Evolutionary conservation across 2,113 vertebrate species (phyloP).

Genomic region (Corythaixoides concolor): DNA sequence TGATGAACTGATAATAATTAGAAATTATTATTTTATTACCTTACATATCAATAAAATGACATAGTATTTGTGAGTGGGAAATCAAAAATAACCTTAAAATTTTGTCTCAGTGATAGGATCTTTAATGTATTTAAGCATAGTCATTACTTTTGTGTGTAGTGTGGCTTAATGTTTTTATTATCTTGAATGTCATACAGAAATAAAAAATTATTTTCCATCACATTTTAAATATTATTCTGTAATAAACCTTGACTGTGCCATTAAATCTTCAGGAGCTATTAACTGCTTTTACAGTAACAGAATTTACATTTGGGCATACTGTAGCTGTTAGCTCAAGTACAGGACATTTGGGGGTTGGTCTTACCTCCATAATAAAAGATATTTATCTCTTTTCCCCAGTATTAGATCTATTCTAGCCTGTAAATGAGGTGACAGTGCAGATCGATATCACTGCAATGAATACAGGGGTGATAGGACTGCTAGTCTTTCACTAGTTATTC

Average conservation of each 20-base stretch:
- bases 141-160: neutral
- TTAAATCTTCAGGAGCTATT: neutral
- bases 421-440: neutral
- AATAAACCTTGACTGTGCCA: constrained; percentile 7
- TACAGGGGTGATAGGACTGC: neutral
- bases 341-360: neutral
- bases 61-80: neutral
- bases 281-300: neutral
- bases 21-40: constrained; percentile 59
- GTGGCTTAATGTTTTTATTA: constrained; percentile 38
- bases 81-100: constrained; percentile 21
- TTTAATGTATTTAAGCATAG: neutral
- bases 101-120: neutral
- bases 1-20: constrained; percentile 59
- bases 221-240: constrained; percentile 32
- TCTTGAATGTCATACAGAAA: neutral
- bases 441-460: neutral
- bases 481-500: neutral
- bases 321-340: neutral
- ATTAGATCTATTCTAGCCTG: neutral
- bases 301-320: neutral
- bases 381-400: neutral
- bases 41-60: constrained; percentile 17
- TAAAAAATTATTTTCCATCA: neutral
- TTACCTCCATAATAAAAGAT: neutral